Evolutionary conservation across 2,113 vertebrate species (phyloP).

Genomic region (Pipra filicauda): DNA sequence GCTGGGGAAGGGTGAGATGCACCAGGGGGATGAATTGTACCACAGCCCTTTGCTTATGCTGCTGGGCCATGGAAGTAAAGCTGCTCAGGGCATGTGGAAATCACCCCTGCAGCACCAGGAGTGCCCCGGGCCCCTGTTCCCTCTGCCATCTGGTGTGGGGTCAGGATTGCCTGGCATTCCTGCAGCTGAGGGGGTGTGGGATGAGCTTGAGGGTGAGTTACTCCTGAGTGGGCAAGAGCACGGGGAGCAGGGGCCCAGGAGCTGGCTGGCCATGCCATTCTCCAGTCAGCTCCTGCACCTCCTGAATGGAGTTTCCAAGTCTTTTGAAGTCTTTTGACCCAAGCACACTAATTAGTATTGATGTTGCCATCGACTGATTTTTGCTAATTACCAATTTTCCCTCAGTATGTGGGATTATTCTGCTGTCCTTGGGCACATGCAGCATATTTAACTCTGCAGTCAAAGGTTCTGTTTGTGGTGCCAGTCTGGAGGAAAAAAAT

Average conservation of each 20-base stretch:
- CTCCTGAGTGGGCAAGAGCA: background rate
- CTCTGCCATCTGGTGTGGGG: background rate
- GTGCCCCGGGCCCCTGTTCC: background rate
- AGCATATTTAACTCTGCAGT: background rate
- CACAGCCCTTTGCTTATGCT: background rate
- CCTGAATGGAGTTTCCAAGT: background rate
- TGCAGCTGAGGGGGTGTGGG: background rate
- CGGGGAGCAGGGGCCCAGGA: fast-evolving
- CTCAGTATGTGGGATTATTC: background rate
- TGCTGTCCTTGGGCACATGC: background rate
- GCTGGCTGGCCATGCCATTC: background rate
- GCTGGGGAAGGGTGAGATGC: background rate
- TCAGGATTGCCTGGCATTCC: background rate
- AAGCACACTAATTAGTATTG: background rate
- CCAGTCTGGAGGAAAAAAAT: background rate
- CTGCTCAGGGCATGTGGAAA: background rate
- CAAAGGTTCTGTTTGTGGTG: fast-evolving
- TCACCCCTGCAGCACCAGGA: background rate
- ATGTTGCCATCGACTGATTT: background rate
- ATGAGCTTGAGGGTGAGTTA: no score
- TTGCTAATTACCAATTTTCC: background rate
- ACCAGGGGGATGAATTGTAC: background rate
- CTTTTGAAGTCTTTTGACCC: background rate
- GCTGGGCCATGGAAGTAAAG: background rate
- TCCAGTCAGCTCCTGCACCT: background rate